Base-by-base conservation (phyloP, 1,140 invertebrate genomes). In the Bacillus rossius region DNA sequence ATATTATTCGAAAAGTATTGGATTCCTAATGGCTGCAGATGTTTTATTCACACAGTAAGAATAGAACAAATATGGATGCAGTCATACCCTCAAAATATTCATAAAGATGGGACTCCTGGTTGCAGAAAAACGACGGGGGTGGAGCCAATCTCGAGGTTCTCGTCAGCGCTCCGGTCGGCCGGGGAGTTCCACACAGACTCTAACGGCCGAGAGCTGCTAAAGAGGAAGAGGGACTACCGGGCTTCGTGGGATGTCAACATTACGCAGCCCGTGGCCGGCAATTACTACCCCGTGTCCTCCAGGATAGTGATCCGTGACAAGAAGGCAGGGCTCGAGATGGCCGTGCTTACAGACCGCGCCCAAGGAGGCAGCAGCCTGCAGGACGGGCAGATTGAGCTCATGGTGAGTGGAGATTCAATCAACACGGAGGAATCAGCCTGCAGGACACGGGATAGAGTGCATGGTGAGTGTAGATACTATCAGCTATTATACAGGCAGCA, bases 251-350 rank as follows among this genome's bases (percentile, higher is more conserved):
- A 73, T 53, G 40, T 68, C 20, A 64, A 62, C 3, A n/a, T 64
- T 0, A 60, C 59, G n/a, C 85, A 88, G 72, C 79, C 79, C 10
- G 72, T 84, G 2, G 71, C 84, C 40, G 82, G 80, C 4, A 88
- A 88, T 65, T 88, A 86, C 67, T 87, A 83, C 68, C 86, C 86
- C 1, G 72, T 88, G 10, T 85, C 83, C 63, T 80, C 78, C 14
- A 68, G 77, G 20, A 84, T 86, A 38, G 67, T 66, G 8, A 71
- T 82, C 5, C 65, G 65, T 29, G 78, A 77, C 55, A 54, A 42
- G 14, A 19, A 41, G 1, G 14, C 59, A 14, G 47, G 57, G 16
- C 48, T 60, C 10, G 79, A 81, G 17, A 60, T 90, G 8, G 50
- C 56, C 3, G 68, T 87, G 1, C 59, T 85, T 16, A 82, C 77